A percentile compares a stretch with the other conserved stretches of the same genome.
phyloP scores from a whole-genome alignment of 2,888 invertebrate genomes.

The Eupeodes luniger region DNA sequence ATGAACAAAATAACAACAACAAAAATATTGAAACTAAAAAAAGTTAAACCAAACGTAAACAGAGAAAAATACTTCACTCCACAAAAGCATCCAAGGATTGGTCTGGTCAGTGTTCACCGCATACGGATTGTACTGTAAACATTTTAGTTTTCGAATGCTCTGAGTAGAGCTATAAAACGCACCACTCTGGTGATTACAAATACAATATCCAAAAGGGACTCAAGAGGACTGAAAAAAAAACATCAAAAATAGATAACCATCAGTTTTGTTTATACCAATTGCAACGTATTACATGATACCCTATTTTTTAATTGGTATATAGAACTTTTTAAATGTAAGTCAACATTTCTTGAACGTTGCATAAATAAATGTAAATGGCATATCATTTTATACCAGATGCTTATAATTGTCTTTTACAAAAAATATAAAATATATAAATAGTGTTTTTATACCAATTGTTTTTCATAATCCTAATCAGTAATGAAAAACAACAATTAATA shows the following conservation, averaged over 20 bases:
- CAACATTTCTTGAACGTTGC: too few relatives aligned
- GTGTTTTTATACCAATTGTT: too few relatives aligned
- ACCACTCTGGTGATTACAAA: slow-evolving; percentile 65
- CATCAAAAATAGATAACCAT: not conserved
- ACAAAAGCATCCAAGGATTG: slow-evolving; percentile 55
- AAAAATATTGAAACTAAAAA: slow-evolving; percentile 5
- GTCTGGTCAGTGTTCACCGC: slow-evolving; percentile 72
- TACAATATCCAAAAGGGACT: slow-evolving; percentile 53
- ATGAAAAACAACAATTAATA: too few relatives aligned
- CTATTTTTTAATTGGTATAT: not conserved
- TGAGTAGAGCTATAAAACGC: slow-evolving; percentile 61
- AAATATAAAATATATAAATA: too few relatives aligned
- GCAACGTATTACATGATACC: not conserved
- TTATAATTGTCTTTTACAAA: too few relatives aligned
- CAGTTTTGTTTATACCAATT: not conserved
- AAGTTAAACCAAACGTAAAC: slow-evolving; percentile 67
- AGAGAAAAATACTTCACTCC: slow-evolving; percentile 60
- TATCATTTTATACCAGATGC: too few relatives aligned
- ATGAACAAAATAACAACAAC: slow-evolving; percentile 21
- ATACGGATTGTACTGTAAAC: slow-evolving; percentile 67
- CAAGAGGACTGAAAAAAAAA: slow-evolving; percentile 23
- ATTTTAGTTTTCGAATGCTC: slow-evolving; percentile 62
- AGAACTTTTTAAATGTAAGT: too few relatives aligned
- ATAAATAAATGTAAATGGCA: too few relatives aligned
- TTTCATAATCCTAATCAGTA: too few relatives aligned